A percentile compares a stretch with the other conserved stretches of the same genome.
Conservation (phyloP, 2,888 invertebrate genomes). For the Mystacides longicornis region DNA sequence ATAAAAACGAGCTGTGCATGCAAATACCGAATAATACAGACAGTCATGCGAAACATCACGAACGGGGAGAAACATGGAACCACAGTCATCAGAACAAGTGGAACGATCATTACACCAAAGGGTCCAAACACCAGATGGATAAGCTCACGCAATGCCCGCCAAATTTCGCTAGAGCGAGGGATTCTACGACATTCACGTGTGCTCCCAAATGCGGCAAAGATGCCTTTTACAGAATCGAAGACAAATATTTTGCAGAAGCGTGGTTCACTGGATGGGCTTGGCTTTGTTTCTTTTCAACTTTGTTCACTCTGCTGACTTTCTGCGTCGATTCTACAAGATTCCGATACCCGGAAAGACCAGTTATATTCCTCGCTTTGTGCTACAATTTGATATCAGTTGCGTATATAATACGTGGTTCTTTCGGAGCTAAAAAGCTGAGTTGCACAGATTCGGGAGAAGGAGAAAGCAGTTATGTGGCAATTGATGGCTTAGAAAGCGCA, state of each 20-base stretch:
- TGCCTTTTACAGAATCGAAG: slow-evolving; percentile 57
- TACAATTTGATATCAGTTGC: slow-evolving; percentile 74
- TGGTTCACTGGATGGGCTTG: slow-evolving; percentile 74
- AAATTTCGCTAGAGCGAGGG: slow-evolving; percentile 44
- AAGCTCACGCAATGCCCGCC: slow-evolving; percentile 48
- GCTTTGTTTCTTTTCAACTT: slow-evolving; percentile 70
- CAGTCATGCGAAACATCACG: slow-evolving; percentile 25
- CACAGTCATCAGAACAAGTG: slow-evolving; percentile 11
- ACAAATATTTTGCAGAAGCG: slow-evolving; percentile 62
- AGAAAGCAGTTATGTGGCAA: slow-evolving; percentile 36
- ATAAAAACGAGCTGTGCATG: slow-evolving; percentile 68
- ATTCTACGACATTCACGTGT: slow-evolving; percentile 47
- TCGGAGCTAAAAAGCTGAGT: slow-evolving; percentile 34
- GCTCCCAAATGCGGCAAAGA: slow-evolving; percentile 57
- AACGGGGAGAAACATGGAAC: slow-evolving; percentile 15
- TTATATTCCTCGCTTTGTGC: slow-evolving; percentile 83
- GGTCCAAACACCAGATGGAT: slow-evolving; percentile 40
- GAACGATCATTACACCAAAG: slow-evolving; percentile 27
- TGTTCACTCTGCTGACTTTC: slow-evolving; percentile 79
- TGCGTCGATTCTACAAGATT: slow-evolving; percentile 84
- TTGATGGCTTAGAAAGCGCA: slow-evolving; percentile 43
- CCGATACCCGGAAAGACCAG: slow-evolving; percentile 87
- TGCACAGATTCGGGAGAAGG: slow-evolving; percentile 38
- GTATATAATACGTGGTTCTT: slow-evolving; percentile 61
- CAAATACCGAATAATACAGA: slow-evolving; percentile 49